phyloP scores from a whole-genome alignment of 2,888 invertebrate species.

The Nasonia oneida region DNA sequence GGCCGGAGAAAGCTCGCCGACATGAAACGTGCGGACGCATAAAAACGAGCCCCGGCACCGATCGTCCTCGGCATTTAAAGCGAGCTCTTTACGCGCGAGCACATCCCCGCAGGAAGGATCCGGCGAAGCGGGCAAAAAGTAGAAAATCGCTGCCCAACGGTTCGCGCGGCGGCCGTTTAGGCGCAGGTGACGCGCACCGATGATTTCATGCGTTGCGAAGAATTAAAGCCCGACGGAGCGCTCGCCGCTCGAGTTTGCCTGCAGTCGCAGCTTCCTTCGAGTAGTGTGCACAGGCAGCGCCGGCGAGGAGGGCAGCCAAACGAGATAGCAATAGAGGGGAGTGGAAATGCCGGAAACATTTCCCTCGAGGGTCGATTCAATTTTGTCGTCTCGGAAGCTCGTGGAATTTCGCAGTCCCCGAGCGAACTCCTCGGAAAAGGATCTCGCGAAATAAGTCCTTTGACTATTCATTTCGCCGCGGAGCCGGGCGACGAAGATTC shows the following conservation, averaged over 20 bases:
- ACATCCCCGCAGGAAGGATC: neutral
- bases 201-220: neutral
- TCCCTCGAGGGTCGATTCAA: conserved; percentile 74
- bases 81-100: conserved; percentile 8
- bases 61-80: neutral
- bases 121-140: too few species aligned
- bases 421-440: conserved; percentile 63
- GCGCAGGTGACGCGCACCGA: neutral
- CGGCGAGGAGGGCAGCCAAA: neutral
- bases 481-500: conserved; percentile 39
- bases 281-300: too few species aligned
- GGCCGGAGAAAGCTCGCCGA: neutral
- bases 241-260: too few species aligned
- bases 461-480: conserved; percentile 65
- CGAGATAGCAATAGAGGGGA: conserved; percentile 46
- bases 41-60: neutral
- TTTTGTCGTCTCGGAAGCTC: conserved; percentile 71
- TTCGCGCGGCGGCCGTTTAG: too few species aligned
- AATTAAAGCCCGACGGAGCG: too few species aligned
- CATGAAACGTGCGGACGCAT: neutral
- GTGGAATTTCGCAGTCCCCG: conserved; percentile 67
- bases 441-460: conserved; percentile 70
- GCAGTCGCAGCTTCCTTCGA: too few species aligned
- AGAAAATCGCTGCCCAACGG: neutral
- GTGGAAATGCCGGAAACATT: conserved; percentile 69